phyloP scores from a whole-genome alignment of 2,888 invertebrate genomes.

The Plagiodera versicolora region DNA sequence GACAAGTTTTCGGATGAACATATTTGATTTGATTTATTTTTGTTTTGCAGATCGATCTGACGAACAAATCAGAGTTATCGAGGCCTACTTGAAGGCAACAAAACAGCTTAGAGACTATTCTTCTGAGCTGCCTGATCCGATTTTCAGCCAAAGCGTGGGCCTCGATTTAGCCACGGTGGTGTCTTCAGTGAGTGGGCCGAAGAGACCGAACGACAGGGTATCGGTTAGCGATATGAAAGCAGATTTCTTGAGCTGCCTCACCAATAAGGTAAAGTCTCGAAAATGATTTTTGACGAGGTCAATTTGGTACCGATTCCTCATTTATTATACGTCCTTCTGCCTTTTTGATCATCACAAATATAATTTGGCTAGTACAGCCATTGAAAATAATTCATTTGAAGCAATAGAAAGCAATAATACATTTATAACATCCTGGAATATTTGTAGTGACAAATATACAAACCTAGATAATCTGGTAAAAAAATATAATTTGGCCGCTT shows the following conservation, averaged over 20 bases:
- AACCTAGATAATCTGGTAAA: too few relatives aligned
- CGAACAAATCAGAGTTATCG: slow-evolving; percentile 75
- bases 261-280: slow-evolving; percentile 71
- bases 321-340: too few relatives aligned
- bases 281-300: not conserved
- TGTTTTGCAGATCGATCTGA: slow-evolving; percentile 70
- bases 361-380: too few relatives aligned
- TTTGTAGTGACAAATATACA: too few relatives aligned
- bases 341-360: too few relatives aligned
- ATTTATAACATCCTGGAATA: too few relatives aligned
- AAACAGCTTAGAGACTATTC: slow-evolving; percentile 83
- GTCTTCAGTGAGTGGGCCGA: slow-evolving; percentile 95
- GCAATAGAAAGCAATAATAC: too few relatives aligned
- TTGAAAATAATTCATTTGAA: too few relatives aligned
- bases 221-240: slow-evolving; percentile 86
- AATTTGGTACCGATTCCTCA: too few relatives aligned
- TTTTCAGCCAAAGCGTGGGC: slow-evolving; percentile 81
- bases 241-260: slow-evolving; percentile 84
- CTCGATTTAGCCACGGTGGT: slow-evolving; percentile 87
- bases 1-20: too few relatives aligned
- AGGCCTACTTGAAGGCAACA: slow-evolving; percentile 79
- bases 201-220: slow-evolving; percentile 95
- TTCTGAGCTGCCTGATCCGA: slow-evolving; percentile 75
- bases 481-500: too few relatives aligned
- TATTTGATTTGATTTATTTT: too few relatives aligned